phyloP scores from a whole-genome alignment of 2,113 vertebrate species.

The Eudorcas thomsonii region DNA sequence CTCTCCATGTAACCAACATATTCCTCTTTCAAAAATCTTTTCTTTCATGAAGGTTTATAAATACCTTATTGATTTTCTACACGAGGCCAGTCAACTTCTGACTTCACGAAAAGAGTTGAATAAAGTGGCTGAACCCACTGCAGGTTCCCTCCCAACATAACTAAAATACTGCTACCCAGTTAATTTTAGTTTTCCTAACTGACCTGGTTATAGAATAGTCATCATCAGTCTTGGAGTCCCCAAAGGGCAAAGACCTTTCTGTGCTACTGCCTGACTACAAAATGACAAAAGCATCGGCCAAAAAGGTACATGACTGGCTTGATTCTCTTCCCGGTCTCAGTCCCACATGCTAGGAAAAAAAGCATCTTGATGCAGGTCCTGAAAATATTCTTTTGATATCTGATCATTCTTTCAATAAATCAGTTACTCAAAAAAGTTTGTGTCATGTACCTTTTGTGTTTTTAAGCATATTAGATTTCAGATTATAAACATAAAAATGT shows the following conservation, averaged over 20 bases:
- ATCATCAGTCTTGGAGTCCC: not conserved
- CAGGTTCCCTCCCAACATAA: slow-evolving; percentile 28
- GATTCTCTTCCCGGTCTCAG: not conserved
- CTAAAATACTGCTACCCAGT: slow-evolving; percentile 1
- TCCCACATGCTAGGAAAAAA: not conserved
- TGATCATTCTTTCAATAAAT: not conserved
- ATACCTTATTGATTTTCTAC: slow-evolving; percentile 73
- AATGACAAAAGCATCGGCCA: not conserved
- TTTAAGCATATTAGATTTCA: slow-evolving; percentile 3
- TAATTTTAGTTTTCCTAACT: slow-evolving; percentile 20
- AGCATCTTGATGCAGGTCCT: not conserved
- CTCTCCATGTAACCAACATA: slow-evolving; percentile 65
- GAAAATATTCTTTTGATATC: not conserved
- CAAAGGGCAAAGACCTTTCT: not conserved
- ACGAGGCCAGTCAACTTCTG: slow-evolving; percentile 70
- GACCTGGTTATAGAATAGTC: not conserved
- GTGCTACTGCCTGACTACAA: not conserved
- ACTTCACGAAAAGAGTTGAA: slow-evolving; percentile 60
- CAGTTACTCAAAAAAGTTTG: not conserved
- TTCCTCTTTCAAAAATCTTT: slow-evolving; percentile 67
- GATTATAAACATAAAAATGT: not conserved
- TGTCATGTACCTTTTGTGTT: not conserved
- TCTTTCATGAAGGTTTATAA: slow-evolving; percentile 72
- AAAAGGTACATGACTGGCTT: not conserved
- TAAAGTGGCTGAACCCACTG: slow-evolving; percentile 39